Evolutionary conservation across 2,888 invertebrate genomes (phyloP).

Genomic region (Drosophila vallismaia): DNA sequence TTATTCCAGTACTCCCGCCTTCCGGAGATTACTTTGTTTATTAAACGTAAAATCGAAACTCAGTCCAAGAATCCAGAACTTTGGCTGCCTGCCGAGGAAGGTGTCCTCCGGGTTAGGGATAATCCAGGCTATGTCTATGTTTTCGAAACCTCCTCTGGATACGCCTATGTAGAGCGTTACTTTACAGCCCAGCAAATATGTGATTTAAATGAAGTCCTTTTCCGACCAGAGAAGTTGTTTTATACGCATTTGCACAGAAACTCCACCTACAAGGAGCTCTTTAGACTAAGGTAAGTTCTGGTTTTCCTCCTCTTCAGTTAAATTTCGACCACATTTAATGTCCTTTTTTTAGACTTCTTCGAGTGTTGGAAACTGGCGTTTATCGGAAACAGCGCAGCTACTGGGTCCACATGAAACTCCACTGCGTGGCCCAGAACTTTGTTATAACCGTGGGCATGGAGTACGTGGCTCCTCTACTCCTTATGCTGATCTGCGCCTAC

Average conservation of each 20-base stretch:
- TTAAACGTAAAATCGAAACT: conserved; percentile 58
- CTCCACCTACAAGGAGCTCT: conserved; percentile 81
- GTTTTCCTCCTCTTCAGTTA: background rate
- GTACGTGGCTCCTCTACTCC: conserved; percentile 81
- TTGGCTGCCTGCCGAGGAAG: conserved; percentile 74
- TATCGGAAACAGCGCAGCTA: conserved; percentile 71
- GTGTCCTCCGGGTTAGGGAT: conserved; percentile 75
- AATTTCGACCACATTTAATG: background rate
- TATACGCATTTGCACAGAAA: conserved; percentile 71
- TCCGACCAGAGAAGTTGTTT: conserved; percentile 70
- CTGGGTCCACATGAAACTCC: conserved; percentile 75
- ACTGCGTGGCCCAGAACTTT: conserved; percentile 75
- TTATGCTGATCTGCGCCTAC: conserved; percentile 73
- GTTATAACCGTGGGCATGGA: conserved; percentile 81
- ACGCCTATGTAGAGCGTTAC: conserved; percentile 69
- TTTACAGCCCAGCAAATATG: conserved; percentile 81
- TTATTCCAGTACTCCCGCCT: conserved; percentile 59
- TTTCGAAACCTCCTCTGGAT: conserved; percentile 75
- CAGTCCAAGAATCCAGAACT: conserved; percentile 59
- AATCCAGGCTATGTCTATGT: conserved; percentile 80
- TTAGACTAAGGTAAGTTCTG: conserved; percentile 72
- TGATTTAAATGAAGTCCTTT: conserved; percentile 81
- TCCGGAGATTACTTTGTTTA: conserved; percentile 67
- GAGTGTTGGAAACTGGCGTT: conserved; percentile 80
- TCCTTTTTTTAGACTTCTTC: conserved; percentile 58